A percentile compares a stretch with the other conserved stretches of the same genome.
phyloP scores from a whole-genome alignment of 2,113 vertebrate species.

The Phyllostomus hastatus region DNA sequence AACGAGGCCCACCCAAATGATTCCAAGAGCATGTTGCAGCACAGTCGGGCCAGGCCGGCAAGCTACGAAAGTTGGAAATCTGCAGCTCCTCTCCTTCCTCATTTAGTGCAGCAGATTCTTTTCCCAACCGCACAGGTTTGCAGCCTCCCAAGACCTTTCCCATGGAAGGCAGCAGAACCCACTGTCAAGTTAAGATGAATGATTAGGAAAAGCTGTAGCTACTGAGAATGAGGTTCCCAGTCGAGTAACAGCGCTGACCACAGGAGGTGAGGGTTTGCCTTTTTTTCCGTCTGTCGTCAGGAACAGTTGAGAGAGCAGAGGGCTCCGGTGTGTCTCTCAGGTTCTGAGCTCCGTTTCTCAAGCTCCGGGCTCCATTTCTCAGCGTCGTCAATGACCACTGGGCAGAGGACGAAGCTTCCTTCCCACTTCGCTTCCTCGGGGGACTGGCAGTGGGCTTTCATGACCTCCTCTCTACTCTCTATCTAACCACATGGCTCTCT shows the following conservation, averaged over 20 bases:
- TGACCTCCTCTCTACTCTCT: background rate
- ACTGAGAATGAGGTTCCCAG: constrained; percentile 6
- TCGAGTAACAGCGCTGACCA: background rate
- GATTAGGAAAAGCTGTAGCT: constrained; percentile 7
- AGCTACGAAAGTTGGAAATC: constrained; percentile 50
- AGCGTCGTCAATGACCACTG: background rate
- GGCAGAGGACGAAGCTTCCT: background rate
- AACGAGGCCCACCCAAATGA: constrained; percentile 74
- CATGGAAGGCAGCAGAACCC: constrained; percentile 5
- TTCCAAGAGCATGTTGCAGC: constrained; percentile 60
- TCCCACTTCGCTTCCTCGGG: background rate
- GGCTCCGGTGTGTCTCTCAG: background rate
- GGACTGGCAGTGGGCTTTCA: background rate
- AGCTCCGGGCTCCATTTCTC: background rate
- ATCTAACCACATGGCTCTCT: background rate
- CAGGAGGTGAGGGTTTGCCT: background rate
- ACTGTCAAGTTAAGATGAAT: constrained; percentile 32
- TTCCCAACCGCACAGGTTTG: constrained; percentile 46
- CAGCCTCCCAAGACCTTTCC: constrained; percentile 37
- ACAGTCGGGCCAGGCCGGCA: constrained; percentile 58
- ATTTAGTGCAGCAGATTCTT: background rate
- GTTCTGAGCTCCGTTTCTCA: background rate
- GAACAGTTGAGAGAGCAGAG: background rate
- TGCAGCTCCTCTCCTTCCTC: background rate
- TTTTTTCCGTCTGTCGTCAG: background rate